Evolutionary conservation across 2,888 invertebrate genomes (phyloP).

Genomic region (Chrysolina oricalcia): DNA sequence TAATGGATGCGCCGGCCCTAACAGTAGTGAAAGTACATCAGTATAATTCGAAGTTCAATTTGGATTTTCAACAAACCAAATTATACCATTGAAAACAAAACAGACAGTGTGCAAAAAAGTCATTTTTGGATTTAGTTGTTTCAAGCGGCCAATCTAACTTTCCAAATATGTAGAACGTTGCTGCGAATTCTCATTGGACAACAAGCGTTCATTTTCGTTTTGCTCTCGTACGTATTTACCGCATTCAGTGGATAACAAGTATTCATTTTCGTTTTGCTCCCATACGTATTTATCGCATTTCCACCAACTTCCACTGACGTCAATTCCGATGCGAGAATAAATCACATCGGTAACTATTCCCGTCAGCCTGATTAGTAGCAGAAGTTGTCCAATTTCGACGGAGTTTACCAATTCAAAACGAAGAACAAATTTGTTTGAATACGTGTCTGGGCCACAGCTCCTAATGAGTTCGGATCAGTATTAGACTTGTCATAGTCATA

Average conservation of each 20-base stretch:
- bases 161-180: neutral
- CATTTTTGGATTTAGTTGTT: too few relatives aligned
- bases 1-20: too few relatives aligned
- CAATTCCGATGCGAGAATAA: constrained; percentile 3
- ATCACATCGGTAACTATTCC: constrained; percentile 12
- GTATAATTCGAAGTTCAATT: too few relatives aligned
- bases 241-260: neutral
- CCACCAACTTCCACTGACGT: constrained; percentile 15
- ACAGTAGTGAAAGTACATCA: too few relatives aligned
- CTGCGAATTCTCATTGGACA: neutral
- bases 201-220: neutral
- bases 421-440: constrained; percentile 11
- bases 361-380: constrained; percentile 24
- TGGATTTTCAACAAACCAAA: too few relatives aligned
- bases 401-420: constrained; percentile 8
- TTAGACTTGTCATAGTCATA: too few relatives aligned
- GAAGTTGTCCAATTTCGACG: constrained; percentile 19
- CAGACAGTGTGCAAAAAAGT: too few relatives aligned
- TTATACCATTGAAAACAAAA: too few relatives aligned
- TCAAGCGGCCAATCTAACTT: too few relatives aligned
- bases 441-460: constrained; percentile 5
- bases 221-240: neutral
- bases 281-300: constrained; percentile 3
- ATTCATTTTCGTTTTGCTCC: neutral
- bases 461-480: constrained; percentile 8